These are phyloP conservation scores for Drosophila willistoni DNA, from an alignment of 1,140 invertebrate species.

Conservation along the genomic window DNA sequence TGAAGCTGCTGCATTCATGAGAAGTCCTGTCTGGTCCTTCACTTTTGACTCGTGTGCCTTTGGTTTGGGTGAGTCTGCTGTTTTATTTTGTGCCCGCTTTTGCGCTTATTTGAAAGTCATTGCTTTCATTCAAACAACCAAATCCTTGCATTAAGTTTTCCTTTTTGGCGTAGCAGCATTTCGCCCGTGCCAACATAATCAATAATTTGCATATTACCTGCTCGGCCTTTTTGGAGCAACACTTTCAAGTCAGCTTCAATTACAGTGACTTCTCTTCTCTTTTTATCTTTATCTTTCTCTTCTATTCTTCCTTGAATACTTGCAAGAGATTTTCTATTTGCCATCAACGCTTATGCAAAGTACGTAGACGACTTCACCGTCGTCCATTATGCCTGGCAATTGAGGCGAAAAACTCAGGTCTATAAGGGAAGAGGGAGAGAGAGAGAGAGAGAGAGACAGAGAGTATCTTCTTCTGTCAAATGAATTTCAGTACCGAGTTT, in stretches of 20 bases:
- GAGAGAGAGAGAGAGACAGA: background rate
- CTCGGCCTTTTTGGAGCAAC: conserved; percentile 34
- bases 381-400: conserved; percentile 72
- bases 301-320: conserved; percentile 30
- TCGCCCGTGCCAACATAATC: background rate
- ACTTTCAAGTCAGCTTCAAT: conserved; percentile 72
- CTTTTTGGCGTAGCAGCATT: conserved; percentile 18
- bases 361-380: conserved; percentile 28
- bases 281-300: background rate
- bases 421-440: background rate
- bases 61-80: conserved; percentile 20
- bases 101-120: conserved; percentile 42
- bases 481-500: conserved; percentile 39
- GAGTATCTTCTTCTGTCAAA: conserved; percentile 39
- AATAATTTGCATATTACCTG: conserved; percentile 14
- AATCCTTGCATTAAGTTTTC: conserved; percentile 52
- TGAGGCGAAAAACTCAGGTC: conserved; percentile 59
- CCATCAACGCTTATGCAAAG: conserved; percentile 69
- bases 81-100: conserved; percentile 8
- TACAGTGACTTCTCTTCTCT: conserved; percentile 41
- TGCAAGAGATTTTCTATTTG: conserved; percentile 67
- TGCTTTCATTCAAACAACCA: conserved; percentile 53
- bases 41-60: conserved; percentile 55
- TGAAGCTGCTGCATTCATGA: conserved; percentile 17
- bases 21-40: conserved; percentile 43